Evolutionary conservation across 2,888 invertebrate species (phyloP), one percentile per base, ranked within the genome.

Genomic region (Ormyrus rosae): DNA sequence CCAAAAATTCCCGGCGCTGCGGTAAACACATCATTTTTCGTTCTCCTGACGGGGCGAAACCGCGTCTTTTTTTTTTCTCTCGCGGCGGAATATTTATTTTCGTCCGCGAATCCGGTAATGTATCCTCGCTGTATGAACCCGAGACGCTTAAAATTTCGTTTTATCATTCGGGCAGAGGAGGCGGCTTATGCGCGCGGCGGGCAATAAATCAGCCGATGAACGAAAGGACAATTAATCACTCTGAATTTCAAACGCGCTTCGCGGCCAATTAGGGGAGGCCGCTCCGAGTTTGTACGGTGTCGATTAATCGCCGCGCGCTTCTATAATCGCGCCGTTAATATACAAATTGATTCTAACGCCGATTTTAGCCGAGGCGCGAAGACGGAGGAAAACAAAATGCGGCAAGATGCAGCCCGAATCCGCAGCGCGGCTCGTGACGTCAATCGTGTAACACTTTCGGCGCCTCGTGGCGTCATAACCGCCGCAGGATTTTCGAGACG

Each of bases 391-490:
- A 34, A 4, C 34, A 34, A 4, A 34, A 4, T 34, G 34, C 4
- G 34, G 34, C 34, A 34, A 34, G 34, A 34, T 34, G 45, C 61
- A 9, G 11, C 11, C 8, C 11, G 50, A 60, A 70, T 70, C 51
- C 34, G 51, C 13, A 71, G 19, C 19, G 60, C 19, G 19, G 60
- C 11, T 58, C 7, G 34, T 63, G 61, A 71, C 71, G 61, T 61
- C 71, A 53, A 61, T 34, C 51, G 51, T 53, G 71, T 71, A 71
- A 71, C 71, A 71, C 71, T 71, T 71, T 53, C 34, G 34, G 34
- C 51, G n/a, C 13, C 8, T 6, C 5, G n/a, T 63, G 46, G 34
- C 51, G 13, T 71, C 53, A 63, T 53, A 45, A n/a, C 50, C 5
- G 53, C n/a, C 55, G 53, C 9, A 19, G 5, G 7, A 70, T 70